Base-by-base conservation (phyloP, 2,113 vertebrate species). In the Bambusicola thoracicus region DNA sequence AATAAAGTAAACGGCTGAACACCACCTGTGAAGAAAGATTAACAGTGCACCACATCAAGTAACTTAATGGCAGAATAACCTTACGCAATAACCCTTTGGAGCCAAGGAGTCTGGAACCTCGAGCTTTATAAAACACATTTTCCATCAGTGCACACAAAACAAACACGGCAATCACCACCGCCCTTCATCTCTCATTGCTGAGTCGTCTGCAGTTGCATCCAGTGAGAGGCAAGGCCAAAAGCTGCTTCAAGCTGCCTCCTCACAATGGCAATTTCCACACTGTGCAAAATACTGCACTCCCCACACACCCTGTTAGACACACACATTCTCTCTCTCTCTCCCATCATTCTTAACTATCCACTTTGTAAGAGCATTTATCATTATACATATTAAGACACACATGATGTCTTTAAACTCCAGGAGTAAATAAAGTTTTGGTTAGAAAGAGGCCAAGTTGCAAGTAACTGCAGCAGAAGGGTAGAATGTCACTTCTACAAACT, bases 91-190 rank as follows among this genome's bases (percentile, higher is more conserved):
- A 70, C n/a, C 36, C 51, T 85, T 48, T 69, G 90, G 43, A 95
- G 82, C 56, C 90, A 32, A 63, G 40, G 34, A 83, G 91, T 81
- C 93, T 96, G 87, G 65, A 92, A 88, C 30, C 73, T 93, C 40
- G 38, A 88, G 79, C 79, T 94, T 70, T 38, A 29, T n/a, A 56
- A 72, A 62, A 81, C 53, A 56, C 5, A 11, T 59, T 94, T 92
- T 91, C 89, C 75, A 91, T 32, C 20, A 19, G 55, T 1, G 2
- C 30, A 59, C 38, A 77, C 51, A 91, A 87, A 93, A 77, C 85
- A 96, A 96, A 63, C 58, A 75, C 41, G 80, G 59, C 34, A 46
- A 25, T 49, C 68, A 74, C 59, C 75, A 70, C 40, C 29, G 40
- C 8, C 43, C 63, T 80, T 87, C 63, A 66, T 24, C 40, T 83